Evolutionary conservation across 2,888 invertebrate genomes (phyloP), one percentile per base, ranked within the genome.

Genomic region (Papilio elwesi): DNA sequence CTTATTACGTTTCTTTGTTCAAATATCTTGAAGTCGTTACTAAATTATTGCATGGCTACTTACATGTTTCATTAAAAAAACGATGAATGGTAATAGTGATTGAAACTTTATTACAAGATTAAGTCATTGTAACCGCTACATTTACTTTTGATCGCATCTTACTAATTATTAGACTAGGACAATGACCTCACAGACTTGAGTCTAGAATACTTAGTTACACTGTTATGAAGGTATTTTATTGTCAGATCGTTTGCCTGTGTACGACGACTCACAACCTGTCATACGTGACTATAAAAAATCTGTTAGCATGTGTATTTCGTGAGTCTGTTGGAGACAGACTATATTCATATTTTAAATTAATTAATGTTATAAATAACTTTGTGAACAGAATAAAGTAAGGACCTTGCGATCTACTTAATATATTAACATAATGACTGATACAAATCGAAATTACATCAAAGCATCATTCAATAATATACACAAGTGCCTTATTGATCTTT

Each of bases 1-100:
- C 62, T 59, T 68, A 47, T 68, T 59, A 69, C 48, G 11, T 59
- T 57, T 59, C 68, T 68, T 68, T 68, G 68, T 68, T 68, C 43
- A 43, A 59, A 62, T 43, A 10, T 43, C 43, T 62, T 62, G 6
- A 43, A 43, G 38, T 59, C n/a, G 7, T 62, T 43, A 43, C 43
- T 7, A 43, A 43, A 15, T 12, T 36, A 57, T 36, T 62, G 59
- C 15, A 43, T 43, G 15, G 4, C n/a, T 59, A 59, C 9, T 59
- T 38, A 59, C n/a, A 49, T 49, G 6, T 49, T 12, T 49, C 2
- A 49, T 49, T 13, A 11, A 12, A 49, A 1, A 55, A 13, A 6
- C 57, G 12, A 36, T 57, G 6, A 13, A 36, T 13, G 1, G 12
- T 57, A 6, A 7, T 7, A 15, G 11, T 26, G 12, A 55, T 57